Base-by-base conservation (phyloP, 2,888 invertebrate species). In the Drosophila sordidula region DNA sequence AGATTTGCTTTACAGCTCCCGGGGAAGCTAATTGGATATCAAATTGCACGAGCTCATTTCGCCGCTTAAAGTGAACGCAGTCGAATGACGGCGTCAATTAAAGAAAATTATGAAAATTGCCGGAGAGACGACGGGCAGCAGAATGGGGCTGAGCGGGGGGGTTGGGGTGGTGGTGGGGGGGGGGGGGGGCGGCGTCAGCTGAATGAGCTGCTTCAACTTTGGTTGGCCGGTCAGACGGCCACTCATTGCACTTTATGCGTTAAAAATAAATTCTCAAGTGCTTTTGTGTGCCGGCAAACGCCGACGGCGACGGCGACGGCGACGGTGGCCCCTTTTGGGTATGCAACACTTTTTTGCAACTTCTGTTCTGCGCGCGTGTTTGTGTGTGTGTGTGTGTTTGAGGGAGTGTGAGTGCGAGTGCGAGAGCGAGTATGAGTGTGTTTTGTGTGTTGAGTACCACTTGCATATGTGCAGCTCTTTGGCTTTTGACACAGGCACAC, bases 381-480 rank as follows among this genome's bases (percentile, higher is more conserved):
- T 32, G 32, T 32, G 32, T 32, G 34, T 34, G 34, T 34, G 34
- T 12, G 4, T 11, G 32, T 32, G 32, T 11, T 6, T 6, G 26
- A 6, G 26, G 22, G 68, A 47, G 62, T 36, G 34, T 34, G 51
- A 38, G 64, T 73, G 51, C 54, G 78, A n/a, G 54, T 36, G 65
- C 41, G 41, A 32, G 41, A 56, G 45, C 46, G 26, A 4, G 62
- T 51, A 58, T 47, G 51, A 41, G 64, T 73, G 55, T 59, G 78
- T 54, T 74, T 76, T 78, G 63, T 78, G 46, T 79, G 78, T 68
- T 80, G 74, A 81, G 78, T 81, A 78, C 57, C 78, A 81, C 78
- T 79, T 78, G 73, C 66, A 41, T 12, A 67, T 56, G 62, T 77
- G 73, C 73, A 78, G 54, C 68, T 64, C 68, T 66, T 78, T 78